A percentile compares a stretch with the other conserved stretches of the same genome.
Conservation (phyloP, 2,113 vertebrate genomes). For the Polypterus bichir region DNA sequence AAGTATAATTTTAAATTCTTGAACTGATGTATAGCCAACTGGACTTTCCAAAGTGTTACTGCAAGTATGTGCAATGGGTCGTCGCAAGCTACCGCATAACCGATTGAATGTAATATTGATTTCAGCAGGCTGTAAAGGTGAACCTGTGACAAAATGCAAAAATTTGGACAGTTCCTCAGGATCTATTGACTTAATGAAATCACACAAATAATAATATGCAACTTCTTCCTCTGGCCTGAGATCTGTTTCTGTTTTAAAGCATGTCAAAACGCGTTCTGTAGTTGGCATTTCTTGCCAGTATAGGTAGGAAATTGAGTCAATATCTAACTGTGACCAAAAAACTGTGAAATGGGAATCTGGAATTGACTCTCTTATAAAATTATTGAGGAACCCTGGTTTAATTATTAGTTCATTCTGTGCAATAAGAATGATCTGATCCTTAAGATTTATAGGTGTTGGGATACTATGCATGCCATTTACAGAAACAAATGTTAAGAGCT, state of each 20-base stretch:
- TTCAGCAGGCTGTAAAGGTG: neutral
- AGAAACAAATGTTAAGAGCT: neutral
- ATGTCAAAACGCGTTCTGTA: neutral
- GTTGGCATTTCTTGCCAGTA: neutral
- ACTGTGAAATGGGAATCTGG: constrained; percentile 1
- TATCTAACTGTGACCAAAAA: constrained; percentile 4
- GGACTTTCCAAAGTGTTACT: neutral
- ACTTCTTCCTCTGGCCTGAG: constrained; percentile 1
- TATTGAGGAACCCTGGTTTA: too few relatives aligned
- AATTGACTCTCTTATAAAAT: neutral
- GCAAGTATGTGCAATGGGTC: constrained; percentile 4
- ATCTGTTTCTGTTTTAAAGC: neutral
- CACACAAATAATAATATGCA: neutral
- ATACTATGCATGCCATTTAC: neutral
- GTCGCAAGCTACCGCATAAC: neutral
- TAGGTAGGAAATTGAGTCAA: neutral
- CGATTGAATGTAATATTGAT: neutral
- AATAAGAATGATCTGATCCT: too few relatives aligned
- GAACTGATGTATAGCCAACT: neutral
- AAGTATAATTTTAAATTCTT: neutral
- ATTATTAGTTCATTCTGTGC: too few relatives aligned
- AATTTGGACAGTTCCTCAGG: neutral
- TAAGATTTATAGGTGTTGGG: neutral
- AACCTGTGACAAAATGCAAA: constrained; percentile 3
- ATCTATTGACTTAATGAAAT: constrained; percentile 2